Base-by-base conservation (phyloP, 35 echinoderm and acorn worm genomes). In the Acanthaster planci region DNA sequence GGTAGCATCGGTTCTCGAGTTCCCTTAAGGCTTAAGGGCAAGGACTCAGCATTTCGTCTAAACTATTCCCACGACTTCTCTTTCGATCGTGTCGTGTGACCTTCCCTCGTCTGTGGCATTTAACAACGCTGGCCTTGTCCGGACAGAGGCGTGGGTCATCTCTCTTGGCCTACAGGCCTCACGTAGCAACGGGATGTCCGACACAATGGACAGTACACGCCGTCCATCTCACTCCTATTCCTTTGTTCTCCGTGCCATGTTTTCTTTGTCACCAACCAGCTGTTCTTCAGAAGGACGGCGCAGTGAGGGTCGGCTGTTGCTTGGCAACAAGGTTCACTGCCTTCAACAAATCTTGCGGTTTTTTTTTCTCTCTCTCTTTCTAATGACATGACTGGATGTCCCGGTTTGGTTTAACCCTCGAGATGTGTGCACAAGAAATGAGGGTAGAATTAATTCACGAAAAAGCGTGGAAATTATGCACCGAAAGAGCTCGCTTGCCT, bases 11-110 rank as follows among this genome's bases (percentile, higher is more conserved):
- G n/a, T n/a, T n/a, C n/a, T n/a, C n/a, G n/a, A n/a, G n/a, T n/a
- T n/a, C n/a, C n/a, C n/a, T n/a, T n/a, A n/a, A n/a, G n/a, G n/a
- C n/a, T n/a, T n/a, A n/a, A n/a, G n/a, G n/a, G n/a, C n/a, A n/a
- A n/a, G n/a, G n/a, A n/a, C n/a, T n/a, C n/a, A n/a, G n/a, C n/a
- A n/a, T n/a, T n/a, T n/a, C n/a, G n/a, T n/a, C n/a, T n/a, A n/a
- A n/a, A 27, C 64, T 27, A 72, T 72, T 72, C 64, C 64, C 30
- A 72, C 64, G 64, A 10, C 30, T 72, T 72, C 64, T 16, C 64
- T 19, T 34, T 31, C 21, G 14, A 21, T 31, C 64, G n/a, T n/a
- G n/a, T 72, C 64, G n/a, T 72, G 64, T 72, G 19, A 9, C 22
- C 64, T 26, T 72, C 30, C n/a, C n/a, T n/a, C n/a, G n/a, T n/a